Base-by-base conservation (phyloP, 53 echinoderm and acorn worm species). In the Paracentrotus lividus region DNA sequence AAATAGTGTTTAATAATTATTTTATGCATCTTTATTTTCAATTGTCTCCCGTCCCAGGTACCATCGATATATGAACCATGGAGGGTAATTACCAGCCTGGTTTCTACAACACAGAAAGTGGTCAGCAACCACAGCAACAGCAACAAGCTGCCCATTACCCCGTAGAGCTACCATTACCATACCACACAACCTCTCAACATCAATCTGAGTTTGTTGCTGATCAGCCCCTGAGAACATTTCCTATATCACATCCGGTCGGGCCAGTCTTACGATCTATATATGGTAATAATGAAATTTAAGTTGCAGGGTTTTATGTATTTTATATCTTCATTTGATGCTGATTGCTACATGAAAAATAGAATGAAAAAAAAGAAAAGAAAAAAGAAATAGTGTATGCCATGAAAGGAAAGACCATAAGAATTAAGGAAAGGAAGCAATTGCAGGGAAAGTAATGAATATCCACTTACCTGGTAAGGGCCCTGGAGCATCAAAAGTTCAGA, bases 21-120 rank as follows among this genome's bases (percentile, higher is more conserved):
- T n/a, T n/a, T n/a, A n/a, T n/a, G n/a, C n/a, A n/a, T n/a, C n/a
- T n/a, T n/a, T 8, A 2, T 64, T 18, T 64, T 64, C 1, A 29
- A 64, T 64, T 64, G 27, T 64, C 31, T 64, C 13, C 29, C 27
- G 31, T 64, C 29, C n/a, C n/a, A n/a, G n/a, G n/a, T n/a, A n/a
- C 10, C 31, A 31, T 20, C 23, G 20, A 6, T 23, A 31, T 42
- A 21, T 81, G 81, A 81, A 27, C 47, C n/a, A 81, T 81, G 81
- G 81, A 81, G 47, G 81, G 81, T n/a, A 81, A 81, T 47, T 81
- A 81, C 38, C 87, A 32, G 8, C 57, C 87, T 21, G 87, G 34
- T 52, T 87, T 87, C 87, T 87, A 87, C 87, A 24, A 57, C 34
- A 1, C 55, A 10, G 87, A 87, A 87, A 21, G 87, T 36, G 57